Base-by-base conservation (phyloP, 2,113 vertebrate genomes). In the Vanacampus margaritifer region DNA sequence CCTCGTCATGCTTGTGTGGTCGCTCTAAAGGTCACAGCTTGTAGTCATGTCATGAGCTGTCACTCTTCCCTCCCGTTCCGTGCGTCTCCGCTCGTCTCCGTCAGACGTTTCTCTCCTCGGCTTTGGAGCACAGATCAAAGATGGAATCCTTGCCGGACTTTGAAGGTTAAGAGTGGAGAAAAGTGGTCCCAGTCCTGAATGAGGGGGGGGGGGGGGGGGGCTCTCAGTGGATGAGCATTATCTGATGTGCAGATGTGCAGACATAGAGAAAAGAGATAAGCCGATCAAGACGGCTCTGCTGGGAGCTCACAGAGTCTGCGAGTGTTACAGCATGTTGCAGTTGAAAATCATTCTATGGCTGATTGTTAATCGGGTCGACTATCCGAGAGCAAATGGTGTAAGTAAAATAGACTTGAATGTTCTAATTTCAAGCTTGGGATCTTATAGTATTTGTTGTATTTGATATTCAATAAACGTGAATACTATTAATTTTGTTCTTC, bases 1-100 rank as follows among this genome's bases (percentile, higher is more conserved):
- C 81, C 79, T 79, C 82, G 89, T 93, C 90, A 92, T 89, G 91
- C 87, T 87, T 84, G 85, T 89, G 84, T 90, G 89, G 88, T 89
- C 77, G 61, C 83, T 87, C 69, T 79, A 92, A 93, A 93, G 91
- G 92, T 93, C 91, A 89, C 81, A 78, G 84, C 86, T 78, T 90
- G 89, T 91, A 91, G 87, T 87, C 86, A 88, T 91, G 90, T 93
- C 92, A 92, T 90, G 89, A 89, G 84, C 90, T 90, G 90, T 92
- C 90, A 91, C 86, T 69, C 83, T 82, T 73, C 74, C 54, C 72
- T 74, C 81, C 67, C 60, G 6, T 78, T 83, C 74, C 53, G 68
- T 77, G 73, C 67, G 72, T 79, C 81, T 75, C 69, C 48, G 65
- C 63, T 85, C 80, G 87, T 83, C 76, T 79, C 80, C 80, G 87